Percentiles rank a stretch among this genome's conserved stretches.
phyloP scores from a whole-genome alignment of 1,140 invertebrate genomes.

The Aricia agestis region DNA sequence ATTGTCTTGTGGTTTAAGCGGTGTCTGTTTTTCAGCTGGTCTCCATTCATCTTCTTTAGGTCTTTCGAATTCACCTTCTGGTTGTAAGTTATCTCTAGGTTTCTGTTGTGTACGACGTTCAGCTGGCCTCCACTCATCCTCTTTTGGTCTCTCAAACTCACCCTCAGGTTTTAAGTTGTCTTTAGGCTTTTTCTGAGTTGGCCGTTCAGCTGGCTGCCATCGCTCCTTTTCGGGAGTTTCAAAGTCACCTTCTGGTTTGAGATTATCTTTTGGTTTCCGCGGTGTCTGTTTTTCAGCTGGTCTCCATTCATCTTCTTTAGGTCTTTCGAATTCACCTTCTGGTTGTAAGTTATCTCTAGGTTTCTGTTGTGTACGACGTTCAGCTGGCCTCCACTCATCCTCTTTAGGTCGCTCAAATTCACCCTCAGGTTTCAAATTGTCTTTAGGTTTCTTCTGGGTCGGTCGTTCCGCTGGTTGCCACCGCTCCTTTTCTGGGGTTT shows the following conservation, averaged over 20 bases:
- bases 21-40: constrained; percentile 25
- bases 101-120: constrained; percentile 60
- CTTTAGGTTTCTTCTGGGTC: constrained; percentile 50
- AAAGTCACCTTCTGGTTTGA: constrained; percentile 76
- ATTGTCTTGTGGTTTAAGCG: constrained; percentile 60
- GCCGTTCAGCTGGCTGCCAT: constrained; percentile 60
- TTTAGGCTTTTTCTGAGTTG: constrained; percentile 54
- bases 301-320: constrained; percentile 52
- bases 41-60: constrained; percentile 57
- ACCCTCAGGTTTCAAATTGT: constrained; percentile 77
- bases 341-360: constrained; percentile 76
- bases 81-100: constrained; percentile 77
- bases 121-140: constrained; percentile 59
- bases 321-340: constrained; percentile 78
- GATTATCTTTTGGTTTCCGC: constrained; percentile 59
- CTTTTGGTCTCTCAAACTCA: constrained; percentile 68
- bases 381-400: constrained; percentile 70
- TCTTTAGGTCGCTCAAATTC: constrained; percentile 73
- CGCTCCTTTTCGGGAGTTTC: constrained; percentile 66
- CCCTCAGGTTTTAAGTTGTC: constrained; percentile 77
- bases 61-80: constrained; percentile 82
- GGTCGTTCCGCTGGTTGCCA: constrained; percentile 75
- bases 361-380: constrained; percentile 66
- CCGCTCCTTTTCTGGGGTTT: constrained; percentile 52
- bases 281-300: constrained; percentile 77